These are phyloP conservation scores for Diarsia brunnea DNA, from an alignment of 2,888 invertebrate genomes.

Conservation along the genomic window DNA sequence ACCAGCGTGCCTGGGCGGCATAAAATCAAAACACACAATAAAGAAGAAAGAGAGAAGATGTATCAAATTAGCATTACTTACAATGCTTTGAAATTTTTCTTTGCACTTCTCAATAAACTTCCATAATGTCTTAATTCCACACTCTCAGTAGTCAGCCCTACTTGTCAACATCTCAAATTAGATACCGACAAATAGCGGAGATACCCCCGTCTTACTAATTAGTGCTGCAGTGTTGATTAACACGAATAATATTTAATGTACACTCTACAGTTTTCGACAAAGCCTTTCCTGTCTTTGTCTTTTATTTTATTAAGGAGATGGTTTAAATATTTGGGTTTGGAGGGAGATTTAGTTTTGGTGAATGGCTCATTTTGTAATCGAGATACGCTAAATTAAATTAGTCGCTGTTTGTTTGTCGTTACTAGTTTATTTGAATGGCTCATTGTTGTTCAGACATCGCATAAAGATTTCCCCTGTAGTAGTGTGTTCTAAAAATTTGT, in stretches of 20 bases:
- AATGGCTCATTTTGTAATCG: constrained; percentile 1
- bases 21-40: no score
- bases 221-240: constrained; percentile 67
- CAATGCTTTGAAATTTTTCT: neutral
- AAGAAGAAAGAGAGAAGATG: no score
- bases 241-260: constrained; percentile 60
- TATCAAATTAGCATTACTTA: neutral
- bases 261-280: constrained; percentile 52
- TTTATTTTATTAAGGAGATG: constrained; percentile 19
- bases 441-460: neutral
- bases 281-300: constrained; percentile 36
- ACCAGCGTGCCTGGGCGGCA: no score
- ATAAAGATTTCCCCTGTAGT: neutral
- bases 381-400: neutral
- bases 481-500: neutral
- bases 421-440: neutral
- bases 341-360: constrained; percentile 1
- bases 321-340: constrained; percentile 39
- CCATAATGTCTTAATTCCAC: constrained; percentile 38
- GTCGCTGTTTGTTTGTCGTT: neutral
- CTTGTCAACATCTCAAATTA: constrained; percentile 78
- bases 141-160: constrained; percentile 34
- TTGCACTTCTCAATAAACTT: neutral
- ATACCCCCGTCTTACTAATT: constrained; percentile 75
- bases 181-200: constrained; percentile 77